Base-by-base conservation (phyloP, 2,888 invertebrate species). In the Ophraella communa region DNA sequence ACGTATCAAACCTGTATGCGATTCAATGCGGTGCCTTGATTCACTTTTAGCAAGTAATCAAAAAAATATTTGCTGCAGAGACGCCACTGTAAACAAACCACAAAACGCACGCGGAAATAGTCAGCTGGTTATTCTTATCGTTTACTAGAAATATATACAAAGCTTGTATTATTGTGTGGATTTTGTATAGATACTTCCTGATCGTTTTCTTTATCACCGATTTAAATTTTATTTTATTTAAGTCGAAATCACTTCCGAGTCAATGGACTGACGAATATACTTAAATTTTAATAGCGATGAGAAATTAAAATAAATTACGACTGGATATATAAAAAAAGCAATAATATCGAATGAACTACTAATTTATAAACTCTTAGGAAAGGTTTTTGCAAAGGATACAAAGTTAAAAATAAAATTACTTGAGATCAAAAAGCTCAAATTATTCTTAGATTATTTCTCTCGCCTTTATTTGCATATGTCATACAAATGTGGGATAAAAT, bases 101-200 rank as follows among this genome's bases (percentile, higher is more conserved):
- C 60, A 60, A 64, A 64, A 60, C 10, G 27, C 47, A 69, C 51
- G 55, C 67, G 70, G 70, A 70, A 70, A 67, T 64, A 64, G 69
- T 67, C 69, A 65, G 56, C 51, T 61, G 65, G 63, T 67, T 64
- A 66, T 66, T 60, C 67, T 68, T 70, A 68, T 68, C 44, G 61
- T 56, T 59, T 47, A 42, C 55, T 64, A 61, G 65, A 65, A 59
- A 56, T 56, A 62, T 65, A 64, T 60, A 68, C 58, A 57, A 66
- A 62, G 64, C 57, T 65, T 39, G 65, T 68, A 65, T 64, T 67
- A 62, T 63, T 64, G 54, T 56, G 62, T 62, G 57, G 65, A 62
- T 64, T 58, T 58, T 49, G 58, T 58, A 56, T 55, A 57, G 52
- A 58, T 47, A 65, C 55, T 66, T 66, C 62, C 65, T 56, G 64